Base-by-base conservation (phyloP, 2,888 invertebrate genomes). In the Lochmaea capreae region DNA sequence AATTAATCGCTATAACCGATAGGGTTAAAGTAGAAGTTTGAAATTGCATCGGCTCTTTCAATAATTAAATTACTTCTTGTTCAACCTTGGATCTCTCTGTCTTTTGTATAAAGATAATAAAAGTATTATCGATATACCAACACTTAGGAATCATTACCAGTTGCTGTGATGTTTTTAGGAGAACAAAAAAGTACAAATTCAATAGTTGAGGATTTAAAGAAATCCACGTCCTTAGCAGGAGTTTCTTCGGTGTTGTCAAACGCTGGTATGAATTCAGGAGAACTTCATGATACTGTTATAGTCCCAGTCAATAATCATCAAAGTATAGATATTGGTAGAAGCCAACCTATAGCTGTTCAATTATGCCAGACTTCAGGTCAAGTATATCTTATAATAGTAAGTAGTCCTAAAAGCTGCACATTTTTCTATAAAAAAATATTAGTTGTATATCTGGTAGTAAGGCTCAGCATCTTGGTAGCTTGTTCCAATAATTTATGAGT, bases 231-330 rank as follows among this genome's bases (percentile, higher is more conserved):
- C 43, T 14, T 54, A 18, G 46, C 42, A 18, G 43, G 59, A n/a
- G 16, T 73, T 16, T 67, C 69, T 22, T 69, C 73, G 3, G 43
- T 65, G 9, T 57, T 74, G 3, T 63, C 74, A 16, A 71, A 65
- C n/a, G 62, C 52, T 43, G 74, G 76, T 14, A 62, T 90, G 73
- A 89, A 90, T 82, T 88, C 89, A n/a, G 88, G 90, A 52, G 90
- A 90, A 82, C 89, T 89, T 77, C 90, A 90, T 79, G 90, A 90
- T 79, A 83, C 87, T 61, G 85, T 89, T 62, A 78, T 81, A 39
- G 54, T 81, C 42, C 80, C 76, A 58, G 61, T 78, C 5, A 59
- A 67, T 54, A 33, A 54, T 14, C 71, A 65, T 42, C 26, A 71
- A 18, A 63, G 62, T 16, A 26, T 46, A 57, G 63, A 73, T 58